A percentile compares a stretch with the other conserved stretches of the same genome.
These are phyloP conservation scores for Sminthurides aquaticus DNA, from an alignment of 2,888 invertebrate genomes.

Conservation along the genomic window DNA sequence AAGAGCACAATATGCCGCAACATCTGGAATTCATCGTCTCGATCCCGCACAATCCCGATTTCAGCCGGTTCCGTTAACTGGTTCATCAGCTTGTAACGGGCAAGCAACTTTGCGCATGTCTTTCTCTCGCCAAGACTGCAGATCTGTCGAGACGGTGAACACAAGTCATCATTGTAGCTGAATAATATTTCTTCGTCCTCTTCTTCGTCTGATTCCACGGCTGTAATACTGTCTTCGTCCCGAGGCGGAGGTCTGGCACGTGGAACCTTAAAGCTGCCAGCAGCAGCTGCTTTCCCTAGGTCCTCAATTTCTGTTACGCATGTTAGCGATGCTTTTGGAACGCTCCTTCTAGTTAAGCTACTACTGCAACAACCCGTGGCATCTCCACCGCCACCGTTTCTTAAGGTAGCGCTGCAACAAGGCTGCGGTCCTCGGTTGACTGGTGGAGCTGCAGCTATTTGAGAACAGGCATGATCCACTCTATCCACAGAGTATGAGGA, in stretches of 20 bases:
- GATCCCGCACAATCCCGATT: constrained; percentile 43
- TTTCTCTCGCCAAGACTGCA: constrained; percentile 37
- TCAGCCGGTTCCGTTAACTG: constrained; percentile 45
- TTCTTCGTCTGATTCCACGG: constrained; percentile 47
- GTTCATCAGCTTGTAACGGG: constrained; percentile 42
- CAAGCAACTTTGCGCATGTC: constrained; percentile 42
- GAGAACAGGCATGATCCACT: background rate
- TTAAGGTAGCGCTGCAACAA: background rate
- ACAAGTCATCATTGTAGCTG: constrained; percentile 40
- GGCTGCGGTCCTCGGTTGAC: background rate
- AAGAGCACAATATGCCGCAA: constrained; percentile 74
- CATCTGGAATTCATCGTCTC: constrained; percentile 54
- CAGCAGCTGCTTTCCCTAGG: constrained; percentile 16
- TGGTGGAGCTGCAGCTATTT: background rate
- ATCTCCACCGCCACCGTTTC: background rate
- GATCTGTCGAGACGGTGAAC: constrained; percentile 38
- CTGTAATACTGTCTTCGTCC: constrained; percentile 4
- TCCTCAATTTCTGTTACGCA: constrained; percentile 41
- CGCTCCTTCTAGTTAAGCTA: constrained; percentile 13
- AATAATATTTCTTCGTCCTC: constrained; percentile 51
- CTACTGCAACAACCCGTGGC: background rate
- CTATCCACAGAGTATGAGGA: background rate
- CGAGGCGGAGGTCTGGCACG: constrained; percentile 16
- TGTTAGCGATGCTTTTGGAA: constrained; percentile 17
- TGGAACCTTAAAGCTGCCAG: background rate